Evolutionary conservation across 1,140 invertebrate species (phyloP), one percentile per base, ranked within the genome.

Genomic region (Adelges cooleyi): DNA sequence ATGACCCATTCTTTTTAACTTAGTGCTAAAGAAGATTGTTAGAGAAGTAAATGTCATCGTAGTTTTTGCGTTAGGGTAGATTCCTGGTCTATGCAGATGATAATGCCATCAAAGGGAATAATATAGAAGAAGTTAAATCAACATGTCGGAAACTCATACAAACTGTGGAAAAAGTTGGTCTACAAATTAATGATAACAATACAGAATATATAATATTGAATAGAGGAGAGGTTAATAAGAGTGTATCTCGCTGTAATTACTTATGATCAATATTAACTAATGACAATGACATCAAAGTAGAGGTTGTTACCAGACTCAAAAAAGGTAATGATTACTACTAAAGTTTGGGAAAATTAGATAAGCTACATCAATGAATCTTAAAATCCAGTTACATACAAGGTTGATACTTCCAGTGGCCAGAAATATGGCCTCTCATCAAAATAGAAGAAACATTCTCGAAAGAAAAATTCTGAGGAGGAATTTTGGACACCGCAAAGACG

Each of bases 1-100:
- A 4, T 15, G 8, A 44, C 40, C 40, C 5, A n/a, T 44, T 44
- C 40, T 44, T 3, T 44, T 44, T n/a, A 44, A 92, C 65, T 88
- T 89, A 44, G 15, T 44, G 15, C n/a, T 44, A 17, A n/a, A 44
- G 3, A 44, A 23, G 10, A n/a, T 44, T 44, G 40, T 44, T 17
- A 44, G 40, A 15, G 40, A 44, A 44, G 40, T 3, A 44, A 44
- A 17, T 44, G n/a, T 44, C 40, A 44, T n/a, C n/a, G 5, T 8
- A 44, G 15, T 8, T 44, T 44, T 44, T 4, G 8, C 40, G 40
- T 44, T n/a, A 44, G 15, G 5, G 40, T 15, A 17, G 40, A 11
- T n/a, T 44, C 13, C 36, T 38, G 13, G 36, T 13, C 36, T 38
- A 13, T 13, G 36, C 36, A 38, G 36, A 38, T 6, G 36, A 38